Conservation (phyloP, 2,888 invertebrate genomes). For the Tenthredo amoena region DNA sequence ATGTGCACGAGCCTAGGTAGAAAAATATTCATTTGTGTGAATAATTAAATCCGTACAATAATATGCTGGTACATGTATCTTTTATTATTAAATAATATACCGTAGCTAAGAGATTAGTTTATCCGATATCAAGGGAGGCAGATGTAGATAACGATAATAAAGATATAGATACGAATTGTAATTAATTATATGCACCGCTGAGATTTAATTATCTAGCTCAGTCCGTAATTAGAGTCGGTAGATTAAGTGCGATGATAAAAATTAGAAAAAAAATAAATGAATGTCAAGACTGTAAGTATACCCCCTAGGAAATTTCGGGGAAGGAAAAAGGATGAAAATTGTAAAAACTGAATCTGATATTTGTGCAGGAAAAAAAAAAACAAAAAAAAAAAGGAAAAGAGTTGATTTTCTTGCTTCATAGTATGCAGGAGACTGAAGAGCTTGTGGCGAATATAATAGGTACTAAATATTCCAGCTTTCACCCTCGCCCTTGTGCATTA, state of each 20-base stretch:
- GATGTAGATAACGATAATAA: slow-evolving; percentile 8
- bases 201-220: slow-evolving; percentile 18
- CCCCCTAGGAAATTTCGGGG: too few relatives aligned
- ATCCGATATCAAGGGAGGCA: background rate
- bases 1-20: too few relatives aligned
- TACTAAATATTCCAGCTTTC: background rate
- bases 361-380: background rate
- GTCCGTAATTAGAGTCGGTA: background rate
- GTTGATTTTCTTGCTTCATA: background rate
- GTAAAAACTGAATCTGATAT: background rate
- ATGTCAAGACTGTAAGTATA: background rate
- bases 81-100: background rate
- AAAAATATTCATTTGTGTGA: too few relatives aligned
- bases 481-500: slow-evolving; percentile 1
- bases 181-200: slow-evolving; percentile 26
- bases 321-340: background rate
- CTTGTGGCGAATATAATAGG: background rate
- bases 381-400: background rate
- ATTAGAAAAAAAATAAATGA: background rate
- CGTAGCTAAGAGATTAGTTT: background rate
- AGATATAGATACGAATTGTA: slow-evolving; percentile 9
- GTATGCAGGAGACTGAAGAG: too few relatives aligned
- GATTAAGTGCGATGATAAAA: background rate
- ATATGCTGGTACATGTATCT: background rate
- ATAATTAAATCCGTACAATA: too few relatives aligned